Percentiles rank a stretch among this genome's conserved stretches.
These are phyloP conservation scores for Edolisoma coerulescens DNA, from an alignment of 2,113 vertebrate genomes.

Conservation along the genomic window DNA sequence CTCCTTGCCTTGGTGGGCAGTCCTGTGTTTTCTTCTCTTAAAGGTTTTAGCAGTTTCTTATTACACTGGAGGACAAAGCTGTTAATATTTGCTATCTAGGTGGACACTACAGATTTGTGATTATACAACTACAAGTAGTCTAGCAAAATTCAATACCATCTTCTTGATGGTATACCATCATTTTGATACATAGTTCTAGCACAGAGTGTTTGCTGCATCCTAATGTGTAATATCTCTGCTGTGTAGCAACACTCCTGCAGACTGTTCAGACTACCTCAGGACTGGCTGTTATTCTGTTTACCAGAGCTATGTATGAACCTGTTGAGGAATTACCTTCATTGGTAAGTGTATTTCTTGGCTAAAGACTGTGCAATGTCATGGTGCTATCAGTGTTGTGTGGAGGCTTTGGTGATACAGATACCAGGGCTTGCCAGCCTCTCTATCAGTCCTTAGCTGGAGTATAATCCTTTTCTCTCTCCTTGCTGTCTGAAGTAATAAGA, in stretches of 20 bases:
- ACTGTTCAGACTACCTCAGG: constrained; percentile 88
- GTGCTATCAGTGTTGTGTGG: neutral
- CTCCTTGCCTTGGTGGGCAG: neutral
- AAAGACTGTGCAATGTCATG: neutral
- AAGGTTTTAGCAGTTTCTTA: neutral
- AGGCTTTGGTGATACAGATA: neutral
- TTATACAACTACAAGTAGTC: neutral
- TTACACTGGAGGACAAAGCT: neutral
- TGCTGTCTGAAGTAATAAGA: fast-evolving
- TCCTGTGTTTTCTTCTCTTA: neutral
- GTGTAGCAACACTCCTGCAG: constrained; percentile 84
- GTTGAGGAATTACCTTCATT: constrained; percentile 77
- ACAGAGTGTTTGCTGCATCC: neutral
- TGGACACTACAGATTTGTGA: neutral
- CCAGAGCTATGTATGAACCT: constrained; percentile 79
- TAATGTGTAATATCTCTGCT: neutral
- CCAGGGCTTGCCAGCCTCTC: neutral
- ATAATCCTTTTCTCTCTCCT: neutral
- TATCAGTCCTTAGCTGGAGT: neutral
- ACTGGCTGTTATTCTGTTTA: constrained; percentile 85
- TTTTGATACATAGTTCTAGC: neutral
- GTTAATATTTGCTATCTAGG: neutral
- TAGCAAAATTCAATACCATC: neutral
- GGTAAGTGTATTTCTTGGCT: constrained; percentile 72
- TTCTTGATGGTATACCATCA: no score